A percentile compares a stretch with the other conserved stretches of the same genome.
Evolutionary conservation across 1,140 invertebrate species (phyloP).

Genomic region (Drosophila sproati): DNA sequence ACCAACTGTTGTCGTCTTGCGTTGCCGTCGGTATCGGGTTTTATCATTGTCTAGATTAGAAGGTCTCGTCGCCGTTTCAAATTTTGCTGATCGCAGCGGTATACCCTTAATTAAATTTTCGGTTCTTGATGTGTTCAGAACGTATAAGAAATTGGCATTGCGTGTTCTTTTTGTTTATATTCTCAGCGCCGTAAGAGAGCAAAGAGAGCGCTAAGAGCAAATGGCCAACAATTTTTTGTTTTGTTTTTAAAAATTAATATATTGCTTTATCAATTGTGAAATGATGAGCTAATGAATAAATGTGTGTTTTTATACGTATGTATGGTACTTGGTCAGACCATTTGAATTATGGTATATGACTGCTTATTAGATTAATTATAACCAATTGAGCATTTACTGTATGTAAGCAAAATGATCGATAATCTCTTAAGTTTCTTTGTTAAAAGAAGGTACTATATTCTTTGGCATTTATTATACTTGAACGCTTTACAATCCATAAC

Average conservation of each 20-base stretch:
- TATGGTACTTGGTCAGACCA: slow-evolving; percentile 6
- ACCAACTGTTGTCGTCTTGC: slow-evolving; percentile 51
- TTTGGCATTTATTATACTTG: not conserved
- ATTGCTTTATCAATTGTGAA: slow-evolving; percentile 36
- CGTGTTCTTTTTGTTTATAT: slow-evolving; percentile 39
- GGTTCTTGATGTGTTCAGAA: slow-evolving; percentile 41
- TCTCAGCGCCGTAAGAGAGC: not conserved
- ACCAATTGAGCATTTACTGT: not conserved
- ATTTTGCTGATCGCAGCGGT: slow-evolving; percentile 82
- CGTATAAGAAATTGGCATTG: slow-evolving; percentile 49
- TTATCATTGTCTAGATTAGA: slow-evolving; percentile 77
- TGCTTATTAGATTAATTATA: slow-evolving; percentile 1
- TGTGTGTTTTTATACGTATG: slow-evolving; percentile 29
- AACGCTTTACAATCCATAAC: too few species aligned
- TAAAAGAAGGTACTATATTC: too few species aligned
- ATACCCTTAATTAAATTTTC: slow-evolving; percentile 79
- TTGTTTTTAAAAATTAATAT: slow-evolving; percentile 16
- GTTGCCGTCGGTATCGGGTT: slow-evolving; percentile 29
- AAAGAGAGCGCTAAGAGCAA: slow-evolving; percentile 1
- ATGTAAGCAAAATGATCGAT: not conserved
- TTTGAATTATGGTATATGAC: slow-evolving; percentile 28
- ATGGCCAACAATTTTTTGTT: slow-evolving; percentile 14
- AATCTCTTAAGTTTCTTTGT: not conserved
- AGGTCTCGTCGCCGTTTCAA: slow-evolving; percentile 62
- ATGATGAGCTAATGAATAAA: slow-evolving; percentile 8